Base-by-base conservation (phyloP, 2,113 vertebrate species). In the Larimichthys crocea region DNA sequence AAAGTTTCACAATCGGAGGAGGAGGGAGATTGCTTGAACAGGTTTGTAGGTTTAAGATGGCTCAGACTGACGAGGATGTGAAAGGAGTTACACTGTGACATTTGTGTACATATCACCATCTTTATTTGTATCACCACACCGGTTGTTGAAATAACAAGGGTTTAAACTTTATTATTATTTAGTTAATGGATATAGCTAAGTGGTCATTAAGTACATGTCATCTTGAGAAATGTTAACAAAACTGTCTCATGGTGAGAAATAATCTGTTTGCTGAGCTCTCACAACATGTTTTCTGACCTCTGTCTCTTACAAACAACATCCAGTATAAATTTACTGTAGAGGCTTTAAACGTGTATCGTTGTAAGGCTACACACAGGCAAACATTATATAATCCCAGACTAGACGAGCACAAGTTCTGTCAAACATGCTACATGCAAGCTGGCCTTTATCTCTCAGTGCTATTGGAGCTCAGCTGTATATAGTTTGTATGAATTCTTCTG, bases 401-500 rank as follows among this genome's bases (percentile, higher is more conserved):
- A 20, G 24, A 52, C 17, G 3, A 83, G 79, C 31, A 63, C 3
- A 65, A 66, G 20, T 75, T 70, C 35, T 60, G 57, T 81, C 42
- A 63, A 19, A 78, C 59, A 55, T 5, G 26, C 74, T 50, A 29
- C 14, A 49, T 61, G 24, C 57, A 70, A 66, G 72, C 61, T 71
- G 46, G 22, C 64, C 22, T 59, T 14, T 49, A 22, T 66, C 53
- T 44, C 16, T 29, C n/a, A 26, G 22, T 59, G 24, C 65, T 19
- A 26, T 74, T 15, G 0, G 14, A 80, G 76, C 46, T 87, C 56
- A 70, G 76, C 61, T 62, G 20, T 64, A 55, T 46, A 46, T 20
- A 73, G 87, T 79, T 78, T 66, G 68, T 49, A 64, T 66, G 40
- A 63, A 85, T 84, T 88, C 79, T 75, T 88, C 77, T 29, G 44